Evolutionary conservation across 2,113 vertebrate genomes (phyloP).

Genomic region (Apodemus sylvaticus): DNA sequence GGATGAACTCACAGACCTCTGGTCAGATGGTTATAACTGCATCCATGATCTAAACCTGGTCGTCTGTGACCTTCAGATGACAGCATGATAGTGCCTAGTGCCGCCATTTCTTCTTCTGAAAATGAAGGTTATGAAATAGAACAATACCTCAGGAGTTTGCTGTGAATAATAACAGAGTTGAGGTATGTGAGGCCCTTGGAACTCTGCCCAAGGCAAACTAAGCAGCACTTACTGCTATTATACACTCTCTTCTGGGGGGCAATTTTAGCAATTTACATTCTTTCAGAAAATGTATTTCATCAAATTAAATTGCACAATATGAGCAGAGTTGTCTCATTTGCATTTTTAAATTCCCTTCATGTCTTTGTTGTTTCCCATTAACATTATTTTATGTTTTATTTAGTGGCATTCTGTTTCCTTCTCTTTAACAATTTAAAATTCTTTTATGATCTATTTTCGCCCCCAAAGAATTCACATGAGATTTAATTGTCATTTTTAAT

Average conservation of each 20-base stretch:
- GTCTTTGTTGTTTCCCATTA: not conserved
- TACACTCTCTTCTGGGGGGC: not conserved
- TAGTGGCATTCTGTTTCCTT: not conserved
- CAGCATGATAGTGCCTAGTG: too few relatives aligned
- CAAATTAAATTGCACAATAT: conserved; percentile 35
- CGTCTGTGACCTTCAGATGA: not conserved
- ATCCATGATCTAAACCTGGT: not conserved
- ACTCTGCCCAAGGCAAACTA: not conserved
- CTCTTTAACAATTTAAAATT: not conserved
- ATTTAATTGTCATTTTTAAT: conserved; percentile 37
- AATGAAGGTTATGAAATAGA: not conserved
- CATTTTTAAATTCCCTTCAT: conserved; percentile 14
- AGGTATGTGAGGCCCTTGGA: not conserved
- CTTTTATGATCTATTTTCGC: not conserved
- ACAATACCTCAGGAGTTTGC: not conserved
- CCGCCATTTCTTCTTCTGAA: not conserved
- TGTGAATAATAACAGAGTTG: not conserved
- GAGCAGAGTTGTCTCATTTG: not conserved
- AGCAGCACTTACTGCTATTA: not conserved
- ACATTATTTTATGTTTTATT: conserved; percentile 46
- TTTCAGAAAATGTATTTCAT: conserved; percentile 24
- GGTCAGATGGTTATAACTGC: not conserved
- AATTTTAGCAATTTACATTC: conserved; percentile 24
- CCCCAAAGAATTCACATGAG: not conserved
- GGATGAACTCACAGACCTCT: not conserved